Base-by-base conservation (phyloP, 2,888 invertebrate genomes). In the Drosophila rubida region DNA sequence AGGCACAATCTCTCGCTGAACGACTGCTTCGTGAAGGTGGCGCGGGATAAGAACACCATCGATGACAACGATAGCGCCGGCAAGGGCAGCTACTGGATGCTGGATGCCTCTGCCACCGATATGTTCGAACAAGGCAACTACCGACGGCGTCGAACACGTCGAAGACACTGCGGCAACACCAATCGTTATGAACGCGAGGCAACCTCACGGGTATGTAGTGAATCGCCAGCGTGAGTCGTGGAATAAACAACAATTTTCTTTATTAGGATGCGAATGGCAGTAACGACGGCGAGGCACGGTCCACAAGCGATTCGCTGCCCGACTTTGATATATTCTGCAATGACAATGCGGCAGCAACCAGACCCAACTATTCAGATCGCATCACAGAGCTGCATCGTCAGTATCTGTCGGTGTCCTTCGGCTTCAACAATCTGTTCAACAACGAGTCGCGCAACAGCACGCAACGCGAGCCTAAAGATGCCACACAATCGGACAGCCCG, bases 41-140 rank as follows among this genome's bases (percentile, higher is more conserved):
- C 92, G 0, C 85, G 92, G 7, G 92, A 92, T 59, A 92, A 92
- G 68, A 91, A 91, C 53, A 89, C 90, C 4, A 90, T 90, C 42
- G 90, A 91, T 22, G 92, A 92, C 4, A 90, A 89, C 16, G 90
- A 91, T 48, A 89, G 89, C 50, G 90, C 87, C 4, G 96, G 96
- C 1, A 96, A 96, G 90, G 96, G 96, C 9, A 95, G 95, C 82
- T 96, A 95, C 90, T 96, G 96, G 96, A 95, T 95, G 85, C 91
- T 96, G 78, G 96, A 96, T 90, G 95, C 96, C 0, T 94, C 96
- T 57, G 95, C 96, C 42, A 94, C 94, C 76, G 96, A 96, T 90
- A 97, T 97, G 97, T 97, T 97, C 90, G 97, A 97, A 89, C 95
- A 96, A 86, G 97, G 97, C n/a, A 96, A 96, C 89, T 97, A 96